Evolutionary conservation across 1,140 invertebrate species (phyloP).

Genomic region (Coenobita brevimanus): DNA sequence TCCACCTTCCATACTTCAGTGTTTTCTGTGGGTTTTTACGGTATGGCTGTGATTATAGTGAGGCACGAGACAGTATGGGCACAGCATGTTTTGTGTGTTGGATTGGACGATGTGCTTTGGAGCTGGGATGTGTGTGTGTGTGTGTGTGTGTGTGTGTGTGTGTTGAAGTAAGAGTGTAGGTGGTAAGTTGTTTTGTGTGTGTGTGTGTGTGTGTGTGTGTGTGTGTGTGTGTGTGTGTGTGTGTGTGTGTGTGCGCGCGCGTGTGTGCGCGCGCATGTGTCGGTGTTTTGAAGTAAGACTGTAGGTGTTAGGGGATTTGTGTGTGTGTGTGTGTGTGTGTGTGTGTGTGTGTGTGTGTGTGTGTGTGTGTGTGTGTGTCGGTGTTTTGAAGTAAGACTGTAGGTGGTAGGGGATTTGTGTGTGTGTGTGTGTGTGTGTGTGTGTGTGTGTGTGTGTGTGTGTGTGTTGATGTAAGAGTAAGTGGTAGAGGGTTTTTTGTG

Average conservation of each 20-base stretch:
- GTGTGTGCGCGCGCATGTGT: not conserved
- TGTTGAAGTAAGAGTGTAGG: not conserved
- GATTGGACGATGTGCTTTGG: too few relatives aligned
- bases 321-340: constrained; percentile 20
- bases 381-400: not conserved
- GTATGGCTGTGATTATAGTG: too few relatives aligned
- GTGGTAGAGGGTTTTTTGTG: too few relatives aligned
- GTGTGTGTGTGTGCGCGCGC: not conserved
- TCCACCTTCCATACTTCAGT: too few relatives aligned
- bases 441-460: too few relatives aligned
- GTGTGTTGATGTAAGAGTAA: too few relatives aligned
- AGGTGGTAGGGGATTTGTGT: too few relatives aligned
- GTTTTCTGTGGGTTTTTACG: too few relatives aligned
- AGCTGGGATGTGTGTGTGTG: constrained; percentile 9
- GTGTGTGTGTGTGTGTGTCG: not conserved
- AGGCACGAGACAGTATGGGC: too few relatives aligned
- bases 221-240: constrained; percentile 7
- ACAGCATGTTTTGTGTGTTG: too few relatives aligned
- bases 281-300: not conserved
- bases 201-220: constrained; percentile 19
- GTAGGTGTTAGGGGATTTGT: not conserved
- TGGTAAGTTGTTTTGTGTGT: not conserved
- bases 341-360: constrained; percentile 3
- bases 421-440: too few relatives aligned
- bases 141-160: constrained; percentile 27